Percentiles rank a stretch among this genome's conserved stretches.
phyloP scores from a whole-genome alignment of 2,113 vertebrate genomes.

The Eurypyga helias region DNA sequence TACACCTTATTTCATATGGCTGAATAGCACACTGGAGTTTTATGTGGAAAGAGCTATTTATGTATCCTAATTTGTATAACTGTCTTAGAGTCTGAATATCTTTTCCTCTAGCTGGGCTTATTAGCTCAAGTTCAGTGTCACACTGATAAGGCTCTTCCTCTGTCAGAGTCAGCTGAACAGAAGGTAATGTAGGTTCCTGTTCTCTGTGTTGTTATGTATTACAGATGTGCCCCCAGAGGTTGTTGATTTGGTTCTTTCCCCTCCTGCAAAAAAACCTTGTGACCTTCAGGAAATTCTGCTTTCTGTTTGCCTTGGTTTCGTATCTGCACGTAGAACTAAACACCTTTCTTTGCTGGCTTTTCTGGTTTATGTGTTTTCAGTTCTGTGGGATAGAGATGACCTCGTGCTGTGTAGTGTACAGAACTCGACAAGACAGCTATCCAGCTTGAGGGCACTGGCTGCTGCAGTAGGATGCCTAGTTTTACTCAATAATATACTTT shows the following conservation, averaged over 20 bases:
- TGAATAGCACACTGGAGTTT: background rate
- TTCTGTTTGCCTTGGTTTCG: background rate
- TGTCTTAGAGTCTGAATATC: rapidly evolving
- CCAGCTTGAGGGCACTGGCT: background rate
- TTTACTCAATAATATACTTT: background rate
- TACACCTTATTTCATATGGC: background rate
- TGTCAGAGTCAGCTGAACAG: background rate
- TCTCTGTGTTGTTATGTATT: background rate
- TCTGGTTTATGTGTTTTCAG: background rate
- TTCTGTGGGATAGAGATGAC: background rate
- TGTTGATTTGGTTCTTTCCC: background rate
- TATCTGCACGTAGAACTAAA: background rate
- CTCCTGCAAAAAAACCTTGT: background rate
- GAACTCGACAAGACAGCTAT: background rate
- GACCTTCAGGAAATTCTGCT: background rate
- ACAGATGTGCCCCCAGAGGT: background rate
- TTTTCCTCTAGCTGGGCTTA: background rate
- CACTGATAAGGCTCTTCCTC: background rate
- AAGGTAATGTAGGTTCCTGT: background rate
- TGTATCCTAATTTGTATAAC: background rate
- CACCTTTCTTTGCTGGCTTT: background rate
- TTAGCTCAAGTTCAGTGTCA: background rate
- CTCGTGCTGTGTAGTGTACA: background rate
- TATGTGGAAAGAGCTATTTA: background rate
- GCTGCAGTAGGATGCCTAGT: background rate